Conservation (phyloP, 2,113 vertebrate species). For the Anas platyrhynchos region DNA sequence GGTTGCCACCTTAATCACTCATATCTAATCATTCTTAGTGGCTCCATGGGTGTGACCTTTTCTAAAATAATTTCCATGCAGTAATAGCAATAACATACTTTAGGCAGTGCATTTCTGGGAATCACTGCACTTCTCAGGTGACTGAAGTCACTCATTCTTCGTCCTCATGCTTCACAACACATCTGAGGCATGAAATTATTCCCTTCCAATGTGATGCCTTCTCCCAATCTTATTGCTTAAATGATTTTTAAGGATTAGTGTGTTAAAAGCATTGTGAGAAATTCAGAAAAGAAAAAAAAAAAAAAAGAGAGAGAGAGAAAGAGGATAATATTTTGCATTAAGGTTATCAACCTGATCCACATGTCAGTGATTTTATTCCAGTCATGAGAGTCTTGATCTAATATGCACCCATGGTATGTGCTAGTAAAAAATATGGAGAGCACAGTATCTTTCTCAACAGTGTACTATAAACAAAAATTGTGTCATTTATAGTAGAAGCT, state of each 20-base stretch:
- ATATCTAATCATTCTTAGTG: neutral
- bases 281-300: neutral
- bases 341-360: slow-evolving; percentile 28
- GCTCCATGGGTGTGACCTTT: slow-evolving; percentile 28
- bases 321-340: slow-evolving; percentile 27
- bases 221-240: slow-evolving; percentile 37
- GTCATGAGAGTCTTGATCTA: neutral
- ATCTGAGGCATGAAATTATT: slow-evolving; percentile 61
- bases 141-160: slow-evolving; percentile 48
- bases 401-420: neutral
- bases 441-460: neutral
- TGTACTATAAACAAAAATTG: neutral
- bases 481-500: neutral
- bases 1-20: neutral
- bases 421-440: neutral
- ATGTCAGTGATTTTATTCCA: slow-evolving; percentile 32
- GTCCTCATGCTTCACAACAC: slow-evolving; percentile 27
- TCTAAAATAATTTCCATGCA: slow-evolving; percentile 32
- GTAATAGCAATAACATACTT: slow-evolving; percentile 35
- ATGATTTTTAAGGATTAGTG: slow-evolving; percentile 58
- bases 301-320: no score
- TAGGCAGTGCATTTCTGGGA: slow-evolving; percentile 17
- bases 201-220: neutral
- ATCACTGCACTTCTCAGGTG: slow-evolving; percentile 36
- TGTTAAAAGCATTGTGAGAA: slow-evolving; percentile 34